Evolutionary conservation across 2,797 vertebrate genomes (phyloP), one percentile per base, ranked within the genome.

Genomic region (Alca torda): DNA sequence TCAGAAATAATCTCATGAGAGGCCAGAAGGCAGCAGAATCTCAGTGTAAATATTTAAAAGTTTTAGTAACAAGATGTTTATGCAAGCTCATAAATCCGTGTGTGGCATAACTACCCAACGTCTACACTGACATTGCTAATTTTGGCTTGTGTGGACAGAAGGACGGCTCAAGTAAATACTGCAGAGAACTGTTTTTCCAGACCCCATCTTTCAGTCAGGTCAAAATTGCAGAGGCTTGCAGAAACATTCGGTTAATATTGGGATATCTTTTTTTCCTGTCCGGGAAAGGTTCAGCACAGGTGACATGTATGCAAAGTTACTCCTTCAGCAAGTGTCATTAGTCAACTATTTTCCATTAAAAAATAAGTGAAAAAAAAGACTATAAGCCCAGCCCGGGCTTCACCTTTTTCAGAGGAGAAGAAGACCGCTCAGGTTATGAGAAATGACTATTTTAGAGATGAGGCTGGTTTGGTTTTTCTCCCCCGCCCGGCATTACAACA

Each of bases 1-100:
- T 93, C 48, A 88, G 75, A 93, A 96, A 64, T 64, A 83, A 87
- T 72, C 84, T 78, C 72, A 78, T 26, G 43, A 45, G 57, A 68
- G 69, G 83, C 84, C 88, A 96, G 75, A 89, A 77, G 75, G 86
- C 94, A 95, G 78, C 13, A 92, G 78, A 89, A 77, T 80, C 72
- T 78, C 72, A 78, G 30, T 35, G 33, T 92, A 97, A 95, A 96
- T 95, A 97, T 90, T 96, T 96, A 81, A 96, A 48, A 92, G 43
- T 87, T 95, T 78, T 87, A 95, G 80, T 95, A 96, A 87, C 84
- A 83, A 90, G 78, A 92, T 85, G 75, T 92, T 95, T 95, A 90
- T 72, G 72, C 68, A 65, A 85, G 64, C 53, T 92, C 72, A 72
- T 92, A 96, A 95, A 93, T 78, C 46, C 60, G 23, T 69, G 64